Evolutionary conservation across 2,113 vertebrate species (phyloP).

Genomic region (Nothobranchius kuhntae): DNA sequence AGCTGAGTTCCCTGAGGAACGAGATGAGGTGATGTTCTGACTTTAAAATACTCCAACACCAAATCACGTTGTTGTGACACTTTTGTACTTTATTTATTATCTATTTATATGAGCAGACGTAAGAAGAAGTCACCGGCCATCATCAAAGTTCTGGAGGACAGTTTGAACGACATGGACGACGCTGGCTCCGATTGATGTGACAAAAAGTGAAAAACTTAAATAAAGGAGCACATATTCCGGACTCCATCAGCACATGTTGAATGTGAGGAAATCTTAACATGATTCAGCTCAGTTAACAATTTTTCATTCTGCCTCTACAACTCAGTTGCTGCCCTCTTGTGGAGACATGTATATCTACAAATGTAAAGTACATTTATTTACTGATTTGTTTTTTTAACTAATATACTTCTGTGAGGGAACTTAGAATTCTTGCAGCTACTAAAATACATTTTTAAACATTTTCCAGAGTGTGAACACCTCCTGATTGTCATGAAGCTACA

Average conservation of each 20-base stretch:
- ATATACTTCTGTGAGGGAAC: slow-evolving; percentile 17
- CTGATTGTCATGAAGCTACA: not conserved
- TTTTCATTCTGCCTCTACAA: slow-evolving; percentile 4
- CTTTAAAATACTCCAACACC: not conserved
- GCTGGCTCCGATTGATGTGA: slow-evolving; percentile 54
- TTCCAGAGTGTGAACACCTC: not conserved
- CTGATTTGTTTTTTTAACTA: slow-evolving; percentile 24
- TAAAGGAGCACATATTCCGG: slow-evolving; percentile 3
- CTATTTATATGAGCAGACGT: slow-evolving; percentile 51
- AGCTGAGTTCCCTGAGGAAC: slow-evolving; percentile 83
- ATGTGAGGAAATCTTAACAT: slow-evolving; percentile 23
- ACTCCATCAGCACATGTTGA: slow-evolving; percentile 5
- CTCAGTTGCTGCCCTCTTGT: slow-evolving; percentile 64
- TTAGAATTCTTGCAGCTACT: slow-evolving; percentile 25
- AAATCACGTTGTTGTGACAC: not conserved
- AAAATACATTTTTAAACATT: slow-evolving; percentile 12
- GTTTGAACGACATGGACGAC: slow-evolving; percentile 52
- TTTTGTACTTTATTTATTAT: not conserved
- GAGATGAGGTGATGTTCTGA: slow-evolving; percentile 83
- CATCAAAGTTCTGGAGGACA: slow-evolving; percentile 53
- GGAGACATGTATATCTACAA: slow-evolving; percentile 53
- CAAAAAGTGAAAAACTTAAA: too few relatives aligned
- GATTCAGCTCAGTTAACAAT: slow-evolving; percentile 2
- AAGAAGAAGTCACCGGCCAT: slow-evolving; percentile 65
- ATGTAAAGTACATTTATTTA: slow-evolving; percentile 3